These are phyloP conservation scores for Pungitius pungitius DNA, from an alignment of 2,113 vertebrate genomes.

Conservation along the genomic window DNA sequence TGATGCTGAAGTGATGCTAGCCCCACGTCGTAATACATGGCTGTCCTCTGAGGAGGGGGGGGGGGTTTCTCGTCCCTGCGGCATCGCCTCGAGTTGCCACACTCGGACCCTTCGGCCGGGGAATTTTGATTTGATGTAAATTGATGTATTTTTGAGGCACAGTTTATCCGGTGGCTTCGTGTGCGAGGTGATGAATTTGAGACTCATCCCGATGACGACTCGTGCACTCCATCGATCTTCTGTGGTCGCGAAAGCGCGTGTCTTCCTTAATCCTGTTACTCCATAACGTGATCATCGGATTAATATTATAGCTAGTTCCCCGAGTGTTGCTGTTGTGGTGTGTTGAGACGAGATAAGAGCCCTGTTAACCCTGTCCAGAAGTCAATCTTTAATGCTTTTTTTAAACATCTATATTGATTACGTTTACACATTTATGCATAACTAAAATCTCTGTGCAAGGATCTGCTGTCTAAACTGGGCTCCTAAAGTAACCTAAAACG, in stretches of 20 bases:
- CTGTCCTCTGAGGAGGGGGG: not conserved
- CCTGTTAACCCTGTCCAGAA: conserved; percentile 14
- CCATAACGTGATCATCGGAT: conserved; percentile 57
- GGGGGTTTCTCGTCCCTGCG: not conserved
- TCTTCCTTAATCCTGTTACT: conserved; percentile 51
- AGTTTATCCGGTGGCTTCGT: not conserved
- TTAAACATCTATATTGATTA: not conserved
- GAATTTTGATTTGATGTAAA: conserved; percentile 1
- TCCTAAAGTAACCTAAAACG: conserved; percentile 30
- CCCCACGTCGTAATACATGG: not conserved
- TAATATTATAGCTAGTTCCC: conserved; percentile 41
- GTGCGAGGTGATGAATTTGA: not conserved
- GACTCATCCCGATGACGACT: not conserved
- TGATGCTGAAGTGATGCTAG: not conserved
- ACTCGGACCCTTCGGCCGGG: not conserved
- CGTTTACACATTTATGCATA: no score
- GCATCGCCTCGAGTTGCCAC: not conserved
- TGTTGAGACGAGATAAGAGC: conserved; percentile 57
- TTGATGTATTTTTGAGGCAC: not conserved
- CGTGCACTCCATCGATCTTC: conserved; percentile 14
- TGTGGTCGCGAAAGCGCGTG: conserved; percentile 28
- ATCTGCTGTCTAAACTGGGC: not conserved
- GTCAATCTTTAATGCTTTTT: not conserved
- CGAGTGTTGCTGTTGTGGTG: conserved; percentile 35
- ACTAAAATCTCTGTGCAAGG: not conserved